Percentiles rank a stretch among this genome's conserved stretches.
phyloP scores from a whole-genome alignment of 2,113 vertebrate species.

The Prionailurus viverrinus region DNA sequence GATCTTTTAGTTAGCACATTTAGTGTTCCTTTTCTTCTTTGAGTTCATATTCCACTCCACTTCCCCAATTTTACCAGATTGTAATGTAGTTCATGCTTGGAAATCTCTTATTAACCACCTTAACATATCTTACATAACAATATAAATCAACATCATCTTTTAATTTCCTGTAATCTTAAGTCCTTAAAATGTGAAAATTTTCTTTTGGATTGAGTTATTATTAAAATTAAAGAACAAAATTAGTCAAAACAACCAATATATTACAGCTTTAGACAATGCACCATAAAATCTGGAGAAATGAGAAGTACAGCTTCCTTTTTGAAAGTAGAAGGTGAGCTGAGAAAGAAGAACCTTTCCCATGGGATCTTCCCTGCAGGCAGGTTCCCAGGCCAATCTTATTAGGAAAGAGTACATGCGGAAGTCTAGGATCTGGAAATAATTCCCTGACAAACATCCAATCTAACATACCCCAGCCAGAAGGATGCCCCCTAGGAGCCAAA shows the following conservation, averaged over 20 bases:
- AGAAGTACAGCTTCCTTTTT: background rate
- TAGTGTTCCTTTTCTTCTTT: slow-evolving; percentile 8
- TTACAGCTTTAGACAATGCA: background rate
- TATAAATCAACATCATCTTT: slow-evolving; percentile 47
- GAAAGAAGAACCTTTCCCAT: background rate
- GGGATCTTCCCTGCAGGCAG: background rate
- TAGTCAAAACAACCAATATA: slow-evolving; percentile 7
- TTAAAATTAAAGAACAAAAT: slow-evolving; percentile 53
- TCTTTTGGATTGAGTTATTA: slow-evolving; percentile 4
- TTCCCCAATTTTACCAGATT: slow-evolving; percentile 10
- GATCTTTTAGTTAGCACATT: background rate
- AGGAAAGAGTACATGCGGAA: background rate
- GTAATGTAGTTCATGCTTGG: slow-evolving; percentile 37
- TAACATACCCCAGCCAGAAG: background rate
- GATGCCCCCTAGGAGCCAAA: background rate
- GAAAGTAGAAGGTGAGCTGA: background rate
- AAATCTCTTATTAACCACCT: slow-evolving; percentile 33
- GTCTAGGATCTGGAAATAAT: slow-evolving; percentile 28
- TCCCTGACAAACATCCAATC: background rate
- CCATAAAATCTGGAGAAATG: background rate
- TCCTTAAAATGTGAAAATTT: background rate
- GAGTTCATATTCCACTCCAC: slow-evolving; percentile 4
- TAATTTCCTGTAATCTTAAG: slow-evolving; percentile 25
- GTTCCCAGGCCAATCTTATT: background rate
- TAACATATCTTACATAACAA: slow-evolving; percentile 19